Base-by-base conservation (phyloP, 1,140 invertebrate species). In the Gerris buenoi region DNA sequence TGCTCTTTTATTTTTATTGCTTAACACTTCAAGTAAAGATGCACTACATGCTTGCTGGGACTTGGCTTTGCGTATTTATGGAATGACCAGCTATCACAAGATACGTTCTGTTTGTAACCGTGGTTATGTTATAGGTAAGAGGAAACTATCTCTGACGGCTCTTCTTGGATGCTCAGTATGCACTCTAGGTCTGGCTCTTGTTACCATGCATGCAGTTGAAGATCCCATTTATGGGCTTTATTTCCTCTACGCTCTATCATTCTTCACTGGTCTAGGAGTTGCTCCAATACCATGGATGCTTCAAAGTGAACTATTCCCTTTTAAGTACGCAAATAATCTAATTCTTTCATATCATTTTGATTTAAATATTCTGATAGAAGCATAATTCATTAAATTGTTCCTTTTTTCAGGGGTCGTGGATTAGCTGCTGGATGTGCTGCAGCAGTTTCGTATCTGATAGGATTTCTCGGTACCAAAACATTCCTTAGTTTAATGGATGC, bases 81-180 rank as follows among this genome's bases (percentile, higher is more conserved):
- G 2, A 13, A 28, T 14, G 27, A 56, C 0, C 18, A 33, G 1
- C 25, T 18, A 14, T n/a, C n/a, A n/a, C n/a, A n/a, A n/a, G n/a
- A 57, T n/a, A 57, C 25, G 25, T 23, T n/a, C n/a, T 57, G 56
- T 13, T 57, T 57, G n/a, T n/a, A n/a, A n/a, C n/a, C n/a, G n/a
- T n/a, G n/a, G 13, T 66, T 28, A 22, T 33, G 1, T 67, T 67
- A n/a, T 77, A 29, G 77, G 80, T 57, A 75, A 79, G 68, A 68
- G 79, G 57, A 27, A 72, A 0, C 63, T 78, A 10, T 72, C 69
- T 1, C 65, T 77, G 1, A 27, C 69, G 1, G 76, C 80, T 23
- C 71, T 76, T 23, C 63, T 70, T 1, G 62, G 67, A 1, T 75
- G 73, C 27, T 67, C 73, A 1, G 15, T 68, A 15, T 67, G 65